Evolutionary conservation across 2,797 vertebrate genomes (phyloP).

Genomic region (Microchirus variegatus): DNA sequence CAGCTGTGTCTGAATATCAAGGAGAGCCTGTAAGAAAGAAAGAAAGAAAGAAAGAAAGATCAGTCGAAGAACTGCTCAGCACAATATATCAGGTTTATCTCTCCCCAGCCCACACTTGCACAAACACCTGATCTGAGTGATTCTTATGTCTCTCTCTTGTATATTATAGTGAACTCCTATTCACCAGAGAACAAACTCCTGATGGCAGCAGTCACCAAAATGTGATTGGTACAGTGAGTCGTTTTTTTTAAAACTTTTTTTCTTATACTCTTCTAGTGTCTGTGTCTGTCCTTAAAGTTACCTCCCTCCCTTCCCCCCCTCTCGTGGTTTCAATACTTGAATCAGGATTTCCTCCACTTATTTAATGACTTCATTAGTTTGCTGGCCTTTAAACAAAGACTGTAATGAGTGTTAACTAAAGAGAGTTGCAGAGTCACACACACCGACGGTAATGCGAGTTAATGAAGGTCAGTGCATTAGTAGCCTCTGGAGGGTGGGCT

Average conservation of each 20-base stretch:
- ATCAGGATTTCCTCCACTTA: conserved; percentile 80
- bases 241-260: neutral
- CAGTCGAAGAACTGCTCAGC: neutral
- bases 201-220: conserved; percentile 3
- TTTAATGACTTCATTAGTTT: conserved; percentile 98
- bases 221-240: neutral
- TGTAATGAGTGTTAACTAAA: conserved; percentile 80
- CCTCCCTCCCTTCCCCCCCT: conserved; percentile 51
- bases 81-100: conserved; percentile 23
- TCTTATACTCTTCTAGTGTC: neutral
- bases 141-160: conserved; percentile 28
- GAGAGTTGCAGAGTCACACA: conserved; percentile 59
- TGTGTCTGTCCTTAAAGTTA: conserved; percentile 35
- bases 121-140: conserved; percentile 19
- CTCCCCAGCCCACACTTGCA: conserved; percentile 6
- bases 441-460: conserved; percentile 72
- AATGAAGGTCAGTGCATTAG: conserved; percentile 82
- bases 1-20: conserved; percentile 95
- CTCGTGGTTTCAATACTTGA: conserved; percentile 59
- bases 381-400: conserved; percentile 90
- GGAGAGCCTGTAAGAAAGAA: conserved; percentile 86
- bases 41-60: conserved; percentile 8
- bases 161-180: conserved; percentile 27
- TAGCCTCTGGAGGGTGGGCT: conserved; percentile 76
- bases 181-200: conserved; percentile 3